Evolutionary conservation across 1,140 invertebrate genomes (phyloP), one percentile per base, ranked within the genome.

Genomic region (Dinothrombium tinctorium): DNA sequence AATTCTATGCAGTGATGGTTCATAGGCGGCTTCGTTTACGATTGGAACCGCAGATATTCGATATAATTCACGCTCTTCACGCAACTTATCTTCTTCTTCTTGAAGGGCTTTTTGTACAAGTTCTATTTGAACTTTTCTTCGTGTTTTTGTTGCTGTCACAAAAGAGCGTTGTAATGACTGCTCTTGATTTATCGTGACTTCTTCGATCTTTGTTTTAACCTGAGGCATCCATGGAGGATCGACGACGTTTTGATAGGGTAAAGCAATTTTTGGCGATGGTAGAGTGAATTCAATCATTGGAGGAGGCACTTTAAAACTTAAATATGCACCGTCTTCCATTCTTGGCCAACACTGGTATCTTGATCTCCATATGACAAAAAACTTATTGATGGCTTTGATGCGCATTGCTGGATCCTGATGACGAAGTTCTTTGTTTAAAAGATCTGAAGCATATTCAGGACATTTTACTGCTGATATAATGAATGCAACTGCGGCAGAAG

Each of bases 181-280:
- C 55, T 96, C 89, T 59, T 98, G 87, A 61, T 89, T 95, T n/a
- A 96, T 71, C 0, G 89, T 90, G 42, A 96, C 86, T 65, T 96
- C 90, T 65, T 98, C 89, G 21, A 98, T 86, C 63, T 96, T 96
- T 8, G 84, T 84, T 59, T 94, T 94, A 12, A 86, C 80, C 54
- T 87, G 75, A 0, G 94, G 84, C 69, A 86, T 84, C 92, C 92
- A 99, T 0, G 92, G 90, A 15, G 94, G 89, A 65, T 98, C 92
- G 0, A 95, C 82, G 2, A 96, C 84, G 2, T 82, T 77, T 42
- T 86, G 60, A 23, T 76, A 82, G 57, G 90, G 83, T 19, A 86
- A 81, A 5, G 92, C 92, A 49, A 99, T 95, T 59, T 92, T 90
- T 0, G 94, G 94, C 0, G 90, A 98, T 0, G 92, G 92, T 14